Percentiles rank a stretch among this genome's conserved stretches.
Evolutionary conservation across 2,888 invertebrate genomes (phyloP).

Genomic region (Cryptocephalus moraei): DNA sequence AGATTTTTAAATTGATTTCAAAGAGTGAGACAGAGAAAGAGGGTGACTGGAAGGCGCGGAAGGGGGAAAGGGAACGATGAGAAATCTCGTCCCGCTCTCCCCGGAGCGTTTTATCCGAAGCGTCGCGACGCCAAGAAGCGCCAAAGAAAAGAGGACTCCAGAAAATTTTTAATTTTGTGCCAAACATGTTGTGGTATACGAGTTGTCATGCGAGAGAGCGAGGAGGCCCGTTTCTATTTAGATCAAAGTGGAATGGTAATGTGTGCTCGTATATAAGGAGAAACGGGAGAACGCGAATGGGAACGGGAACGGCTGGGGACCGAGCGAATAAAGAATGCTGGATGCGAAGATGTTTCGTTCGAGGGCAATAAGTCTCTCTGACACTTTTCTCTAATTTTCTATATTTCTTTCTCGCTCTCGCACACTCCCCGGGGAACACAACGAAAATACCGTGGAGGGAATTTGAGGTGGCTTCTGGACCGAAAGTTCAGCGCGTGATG

Average conservation of each 20-base stretch:
- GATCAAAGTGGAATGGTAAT: conserved; percentile 15
- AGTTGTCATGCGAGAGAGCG: conserved; percentile 11
- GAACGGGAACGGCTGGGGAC: too few species aligned
- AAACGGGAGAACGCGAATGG: not conserved
- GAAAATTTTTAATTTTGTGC: conserved; percentile 13
- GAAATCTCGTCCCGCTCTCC: conserved; percentile 1
- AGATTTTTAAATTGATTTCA: not conserved
- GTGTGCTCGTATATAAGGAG: conserved; percentile 13
- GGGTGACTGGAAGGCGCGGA: too few species aligned
- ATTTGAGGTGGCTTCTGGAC: conserved; percentile 2
- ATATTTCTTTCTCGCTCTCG: too few species aligned
- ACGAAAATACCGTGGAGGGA: conserved; percentile 9
- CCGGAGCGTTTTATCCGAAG: not conserved
- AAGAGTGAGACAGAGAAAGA: not conserved
- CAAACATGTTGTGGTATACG: conserved; percentile 14
- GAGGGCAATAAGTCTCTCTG: conserved; percentile 29
- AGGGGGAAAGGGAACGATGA: too few species aligned
- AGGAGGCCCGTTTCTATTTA: conserved; percentile 11
- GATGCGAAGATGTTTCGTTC: conserved; percentile 29
- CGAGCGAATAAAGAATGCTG: conserved; percentile 8
- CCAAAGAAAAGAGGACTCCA: conserved; percentile 6
- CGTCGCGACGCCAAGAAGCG: not conserved
- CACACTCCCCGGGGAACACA: conserved; percentile 22
- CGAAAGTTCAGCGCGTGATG: not conserved
- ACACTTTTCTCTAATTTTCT: too few species aligned